A percentile compares a stretch with the other conserved stretches of the same genome.
phyloP scores from a whole-genome alignment of 2,113 vertebrate species.

The Psophia crepitans region DNA sequence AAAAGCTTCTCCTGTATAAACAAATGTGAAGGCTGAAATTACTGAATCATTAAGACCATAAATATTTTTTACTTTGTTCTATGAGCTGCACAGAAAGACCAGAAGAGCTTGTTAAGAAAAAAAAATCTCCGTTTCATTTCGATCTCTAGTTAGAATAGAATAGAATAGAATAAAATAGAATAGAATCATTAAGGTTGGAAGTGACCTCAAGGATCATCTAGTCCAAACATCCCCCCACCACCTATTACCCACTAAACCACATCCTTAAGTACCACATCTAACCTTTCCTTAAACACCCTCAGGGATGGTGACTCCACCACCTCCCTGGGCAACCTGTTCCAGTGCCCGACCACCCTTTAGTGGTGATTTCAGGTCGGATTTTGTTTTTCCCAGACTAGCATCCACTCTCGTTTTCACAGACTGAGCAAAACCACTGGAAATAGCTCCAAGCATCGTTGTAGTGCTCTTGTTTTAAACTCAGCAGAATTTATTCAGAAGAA shows the following conservation, averaged over 20 bases:
- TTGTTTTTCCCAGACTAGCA: neutral
- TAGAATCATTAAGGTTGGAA: no score
- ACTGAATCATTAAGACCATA: conserved; percentile 22
- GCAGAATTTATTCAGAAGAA: neutral
- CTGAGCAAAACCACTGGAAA: neutral
- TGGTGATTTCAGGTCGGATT: neutral
- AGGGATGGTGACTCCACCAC: no score
- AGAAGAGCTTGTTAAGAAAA: neutral
- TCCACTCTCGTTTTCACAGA: neutral
- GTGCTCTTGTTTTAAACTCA: neutral
- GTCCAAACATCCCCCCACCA: no score
- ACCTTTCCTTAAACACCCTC: no score
- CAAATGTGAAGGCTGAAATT: conserved; percentile 44
- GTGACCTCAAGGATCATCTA: no score
- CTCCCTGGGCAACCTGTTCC: no score
- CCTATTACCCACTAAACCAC: no score
- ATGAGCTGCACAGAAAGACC: neutral
- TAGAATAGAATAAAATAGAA: no score
- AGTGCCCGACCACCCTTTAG: no score
- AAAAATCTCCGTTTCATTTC: neutral
- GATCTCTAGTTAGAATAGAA: neutral
- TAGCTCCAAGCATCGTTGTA: neutral
- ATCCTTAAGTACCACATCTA: no score
- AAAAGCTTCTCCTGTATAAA: conserved; percentile 39
- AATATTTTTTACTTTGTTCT: conserved; percentile 9